A percentile compares a stretch with the other conserved stretches of the same genome.
Conservation (phyloP, 2,113 vertebrate genomes). For the Turdus rufiventris region DNA sequence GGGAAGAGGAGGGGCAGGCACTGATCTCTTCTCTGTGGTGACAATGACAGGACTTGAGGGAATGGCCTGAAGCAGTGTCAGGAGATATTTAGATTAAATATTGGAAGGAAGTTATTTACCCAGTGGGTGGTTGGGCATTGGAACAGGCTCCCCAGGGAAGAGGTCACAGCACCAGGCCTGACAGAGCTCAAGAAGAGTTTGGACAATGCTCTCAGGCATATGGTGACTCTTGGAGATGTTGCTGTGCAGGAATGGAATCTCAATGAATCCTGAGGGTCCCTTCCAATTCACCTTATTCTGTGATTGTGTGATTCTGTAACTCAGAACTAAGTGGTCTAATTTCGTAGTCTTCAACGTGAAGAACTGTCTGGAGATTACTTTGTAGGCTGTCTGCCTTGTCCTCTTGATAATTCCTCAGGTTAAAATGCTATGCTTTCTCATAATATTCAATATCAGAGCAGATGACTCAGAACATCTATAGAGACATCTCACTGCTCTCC, state of each 20-base stretch:
- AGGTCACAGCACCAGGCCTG: neutral
- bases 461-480: neutral
- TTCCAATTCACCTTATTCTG: neutral
- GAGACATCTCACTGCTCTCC: neutral
- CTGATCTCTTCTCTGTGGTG: neutral
- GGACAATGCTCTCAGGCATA: neutral
- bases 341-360: neutral
- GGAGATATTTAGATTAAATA: neutral
- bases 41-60: neutral
- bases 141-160: neutral
- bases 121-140: neutral
- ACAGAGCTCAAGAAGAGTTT: neutral
- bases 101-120: neutral
- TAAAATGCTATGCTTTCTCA: neutral
- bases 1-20: neutral
- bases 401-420: neutral
- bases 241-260: neutral
- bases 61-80: neutral
- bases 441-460: neutral
- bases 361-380: neutral
- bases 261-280: accelerated
- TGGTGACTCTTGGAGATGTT: neutral
- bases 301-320: neutral
- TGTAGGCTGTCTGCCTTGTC: neutral
- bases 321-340: neutral